Percentiles rank a stretch among this genome's conserved stretches.
Evolutionary conservation across 2,888 invertebrate species (phyloP).

Genomic region (Anaspis maculata): DNA sequence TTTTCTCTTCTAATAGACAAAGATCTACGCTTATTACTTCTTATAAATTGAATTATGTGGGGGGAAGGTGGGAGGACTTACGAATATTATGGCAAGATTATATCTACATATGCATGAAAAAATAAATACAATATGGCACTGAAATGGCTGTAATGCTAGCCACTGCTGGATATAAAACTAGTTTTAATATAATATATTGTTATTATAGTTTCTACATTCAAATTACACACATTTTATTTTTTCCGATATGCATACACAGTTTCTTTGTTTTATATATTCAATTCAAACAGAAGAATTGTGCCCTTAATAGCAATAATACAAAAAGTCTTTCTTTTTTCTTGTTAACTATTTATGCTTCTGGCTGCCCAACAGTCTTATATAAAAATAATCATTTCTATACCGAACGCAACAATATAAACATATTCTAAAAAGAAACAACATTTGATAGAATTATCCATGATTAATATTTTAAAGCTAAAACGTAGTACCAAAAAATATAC

Average conservation of each 20-base stretch:
- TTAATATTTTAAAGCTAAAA: too few relatives aligned
- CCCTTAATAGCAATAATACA: slow-evolving; percentile 12
- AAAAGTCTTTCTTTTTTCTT: slow-evolving; percentile 1
- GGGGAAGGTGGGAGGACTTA: too few relatives aligned
- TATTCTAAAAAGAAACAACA: too few relatives aligned
- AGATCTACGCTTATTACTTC: too few relatives aligned
- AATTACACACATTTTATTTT: slow-evolving; percentile 12
- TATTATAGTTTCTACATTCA: slow-evolving; percentile 6
- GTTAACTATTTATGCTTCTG: slow-evolving; percentile 4
- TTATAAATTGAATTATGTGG: too few relatives aligned
- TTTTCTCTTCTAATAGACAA: slow-evolving; percentile 17
- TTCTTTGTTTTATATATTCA: slow-evolving; percentile 3
- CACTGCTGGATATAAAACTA: too few relatives aligned
- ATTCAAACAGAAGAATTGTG: slow-evolving; percentile 10
- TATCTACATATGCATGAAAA: slow-evolving; percentile 14
- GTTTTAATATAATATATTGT: too few relatives aligned
- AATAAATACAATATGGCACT: slow-evolving; percentile 26
- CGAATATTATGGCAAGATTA: slow-evolving; percentile 21
- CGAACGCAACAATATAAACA: slow-evolving; percentile 8
- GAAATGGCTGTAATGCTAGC: too few relatives aligned
- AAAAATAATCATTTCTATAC: slow-evolving; percentile 9
- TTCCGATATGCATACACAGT: slow-evolving; percentile 14
- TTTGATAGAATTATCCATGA: too few relatives aligned
- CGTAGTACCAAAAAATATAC: too few relatives aligned
- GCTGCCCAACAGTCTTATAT: slow-evolving; percentile 14